phyloP scores from a whole-genome alignment of 2,797 vertebrate species.

The Crenichthys baileyi region DNA sequence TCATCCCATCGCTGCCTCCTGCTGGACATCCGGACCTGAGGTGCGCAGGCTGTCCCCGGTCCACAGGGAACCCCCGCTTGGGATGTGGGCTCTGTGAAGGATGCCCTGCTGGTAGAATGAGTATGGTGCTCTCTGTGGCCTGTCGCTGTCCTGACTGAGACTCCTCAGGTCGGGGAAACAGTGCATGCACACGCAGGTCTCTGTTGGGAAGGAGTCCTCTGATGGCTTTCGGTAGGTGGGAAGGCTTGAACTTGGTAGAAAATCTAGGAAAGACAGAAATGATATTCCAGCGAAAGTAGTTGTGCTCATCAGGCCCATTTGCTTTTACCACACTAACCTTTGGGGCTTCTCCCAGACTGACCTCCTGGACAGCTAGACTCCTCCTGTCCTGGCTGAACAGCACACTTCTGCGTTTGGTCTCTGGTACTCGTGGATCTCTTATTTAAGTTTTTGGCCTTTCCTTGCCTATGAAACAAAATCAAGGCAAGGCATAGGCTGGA shows the following conservation, averaged over 20 bases:
- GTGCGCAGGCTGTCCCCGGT: not conserved
- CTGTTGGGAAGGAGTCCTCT: conserved; percentile 64
- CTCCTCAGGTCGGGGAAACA: conserved; percentile 73
- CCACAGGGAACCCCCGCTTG: conserved; percentile 2
- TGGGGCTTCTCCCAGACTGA: not conserved
- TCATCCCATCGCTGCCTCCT: conserved; percentile 33
- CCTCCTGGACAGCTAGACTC: conserved; percentile 10
- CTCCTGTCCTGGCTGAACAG: conserved; percentile 11
- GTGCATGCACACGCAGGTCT: conserved; percentile 76
- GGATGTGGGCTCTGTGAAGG: conserved; percentile 16
- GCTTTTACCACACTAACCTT: conserved; percentile 49
- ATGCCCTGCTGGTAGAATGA: conserved; percentile 50
- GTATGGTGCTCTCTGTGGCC: not conserved
- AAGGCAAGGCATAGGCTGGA: conserved; percentile 62
- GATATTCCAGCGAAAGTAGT: not conserved
- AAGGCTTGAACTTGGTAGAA: not conserved
- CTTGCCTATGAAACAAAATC: conserved; percentile 48
- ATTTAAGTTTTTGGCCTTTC: conserved; percentile 20
- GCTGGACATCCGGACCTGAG: not conserved
- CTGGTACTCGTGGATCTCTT: not conserved
- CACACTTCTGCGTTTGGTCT: not conserved
- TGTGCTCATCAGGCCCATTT: not conserved
- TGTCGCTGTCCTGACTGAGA: conserved; percentile 14
- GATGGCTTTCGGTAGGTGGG: conserved; percentile 4
- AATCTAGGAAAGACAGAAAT: conserved; percentile 44